Evolutionary conservation across 1,140 invertebrate genomes (phyloP), one percentile per base, ranked within the genome.

Genomic region (Lethocerus indicus): DNA sequence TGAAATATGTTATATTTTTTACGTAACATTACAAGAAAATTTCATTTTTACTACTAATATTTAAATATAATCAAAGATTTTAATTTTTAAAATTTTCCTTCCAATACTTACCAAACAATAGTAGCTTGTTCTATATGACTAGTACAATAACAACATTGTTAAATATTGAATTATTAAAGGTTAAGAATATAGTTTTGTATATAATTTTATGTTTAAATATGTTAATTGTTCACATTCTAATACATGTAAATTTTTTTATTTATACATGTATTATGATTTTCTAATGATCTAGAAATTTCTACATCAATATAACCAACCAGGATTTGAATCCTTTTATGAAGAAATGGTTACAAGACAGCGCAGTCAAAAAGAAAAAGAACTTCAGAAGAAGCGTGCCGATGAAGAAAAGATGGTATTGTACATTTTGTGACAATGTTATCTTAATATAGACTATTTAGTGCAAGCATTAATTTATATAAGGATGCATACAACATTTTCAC

Each of bases 281-380:
- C 28, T 46, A 41, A 43, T 45, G 47, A 62, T 61, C 14, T 61
- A 73, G 62, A 68, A 75, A 65, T 87, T 79, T 62, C 66, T 89
- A 2, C 71, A 79, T 54, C 58, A 71, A 18, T 68, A 85, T 59
- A 87, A 87, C 59, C 79, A 79, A 59, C 80, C 83, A 18, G 72
- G 73, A 1, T 73, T 71, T 52, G 71, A 75, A 48, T 87, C 83
- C 35, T 86, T 86, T 64, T 86, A 87, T 61, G 84, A 88, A 52
- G 79, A 88, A 64, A 88, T 89, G 84, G 61, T 85, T 3, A 69
- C 67, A 13, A 73, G 75, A 48, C 72, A 78, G 51, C 64, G 71
- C 52, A 71, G 75, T 59, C 67, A 74, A 53, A 68, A 79, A 47
- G 63, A 78, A 58, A 69, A 67, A 55, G 69, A 75, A 48, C 58